Conservation (phyloP, 2,113 vertebrate genomes). For the Osmerus mordax region DNA sequence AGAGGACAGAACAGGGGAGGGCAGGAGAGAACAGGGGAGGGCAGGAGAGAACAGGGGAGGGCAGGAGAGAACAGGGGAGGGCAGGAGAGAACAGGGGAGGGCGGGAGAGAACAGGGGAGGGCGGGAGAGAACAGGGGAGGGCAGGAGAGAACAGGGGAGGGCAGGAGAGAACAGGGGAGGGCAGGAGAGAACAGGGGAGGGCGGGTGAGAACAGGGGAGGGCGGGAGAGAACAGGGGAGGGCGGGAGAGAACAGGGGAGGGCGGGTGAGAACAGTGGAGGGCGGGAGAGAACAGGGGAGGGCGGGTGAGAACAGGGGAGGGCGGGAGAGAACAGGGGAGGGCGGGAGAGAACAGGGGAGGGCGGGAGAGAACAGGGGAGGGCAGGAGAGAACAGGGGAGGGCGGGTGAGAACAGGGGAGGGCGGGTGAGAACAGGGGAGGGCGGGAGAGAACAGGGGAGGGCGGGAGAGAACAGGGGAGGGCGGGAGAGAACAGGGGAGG, state of each 20-base stretch:
- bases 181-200: neutral
- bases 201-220: neutral
- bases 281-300: neutral
- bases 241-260: too few species aligned
- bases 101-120: neutral
- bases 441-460: too few species aligned
- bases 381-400: too few species aligned
- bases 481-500: neutral
- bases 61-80: neutral
- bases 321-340: neutral
- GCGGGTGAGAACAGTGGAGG: too few species aligned
- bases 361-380: too few species aligned
- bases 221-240: neutral
- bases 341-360: neutral
- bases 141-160: too few species aligned
- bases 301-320: neutral
- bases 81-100: neutral
- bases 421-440: too few species aligned
- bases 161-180: neutral
- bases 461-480: too few species aligned
- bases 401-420: too few species aligned
- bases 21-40: too few species aligned
- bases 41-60: neutral
- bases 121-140: neutral
- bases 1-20: neutral